Conservation (phyloP, 2,797 vertebrate genomes). For the Prunella strophiata region DNA sequence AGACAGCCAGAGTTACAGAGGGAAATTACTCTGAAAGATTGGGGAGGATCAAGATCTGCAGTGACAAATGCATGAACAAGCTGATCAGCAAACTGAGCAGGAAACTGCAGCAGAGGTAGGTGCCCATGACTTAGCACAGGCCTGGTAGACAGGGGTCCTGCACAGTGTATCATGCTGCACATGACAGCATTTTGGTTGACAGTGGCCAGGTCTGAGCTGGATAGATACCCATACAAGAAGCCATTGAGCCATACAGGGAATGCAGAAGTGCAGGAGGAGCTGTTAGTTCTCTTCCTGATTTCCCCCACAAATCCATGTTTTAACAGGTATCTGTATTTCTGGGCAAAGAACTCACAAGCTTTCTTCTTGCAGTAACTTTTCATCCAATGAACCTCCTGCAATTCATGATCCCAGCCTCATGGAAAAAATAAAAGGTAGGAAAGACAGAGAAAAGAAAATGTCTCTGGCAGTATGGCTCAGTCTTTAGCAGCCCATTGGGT, state of each 20-base stretch:
- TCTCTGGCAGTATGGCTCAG: background rate
- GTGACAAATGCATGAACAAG: background rate
- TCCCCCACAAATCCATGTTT: background rate
- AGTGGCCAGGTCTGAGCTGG: background rate
- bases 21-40: background rate
- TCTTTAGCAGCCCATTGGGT: background rate
- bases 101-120: background rate
- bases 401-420: background rate
- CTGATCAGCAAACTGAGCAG: background rate
- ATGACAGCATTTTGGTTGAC: background rate
- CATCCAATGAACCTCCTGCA: background rate
- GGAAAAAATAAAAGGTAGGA: background rate
- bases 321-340: background rate
- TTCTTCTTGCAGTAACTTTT: background rate
- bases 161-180: background rate
- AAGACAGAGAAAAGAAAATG: background rate
- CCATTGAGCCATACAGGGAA: background rate
- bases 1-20: background rate
- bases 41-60: background rate
- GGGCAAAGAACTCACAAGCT: background rate
- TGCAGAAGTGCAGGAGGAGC: background rate
- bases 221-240: background rate
- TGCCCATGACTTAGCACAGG: background rate
- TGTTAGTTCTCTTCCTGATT: background rate
- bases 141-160: background rate